Base-by-base conservation (phyloP, 2,113 vertebrate genomes). In the Oenanthe oenanthe region DNA sequence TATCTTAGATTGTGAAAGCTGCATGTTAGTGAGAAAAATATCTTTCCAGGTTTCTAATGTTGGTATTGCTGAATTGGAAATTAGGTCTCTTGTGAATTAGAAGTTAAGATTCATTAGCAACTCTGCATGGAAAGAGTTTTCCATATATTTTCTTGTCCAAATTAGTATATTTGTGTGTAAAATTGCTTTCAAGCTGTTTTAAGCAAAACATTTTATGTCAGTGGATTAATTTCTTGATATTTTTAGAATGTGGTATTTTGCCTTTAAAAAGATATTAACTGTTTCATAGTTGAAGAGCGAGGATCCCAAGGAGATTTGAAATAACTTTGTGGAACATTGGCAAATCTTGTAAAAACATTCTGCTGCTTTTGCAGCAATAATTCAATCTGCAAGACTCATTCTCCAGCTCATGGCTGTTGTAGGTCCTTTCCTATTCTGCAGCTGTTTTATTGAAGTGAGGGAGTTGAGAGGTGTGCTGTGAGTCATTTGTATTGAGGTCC, bases 231-330 rank as follows among this genome's bases (percentile, higher is more conserved):
- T 89, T 91, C 3, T 74, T 62, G 38, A 4, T 88, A 83, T 82
- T 93, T 97, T 96, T 96, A 83, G 85, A 90, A 32, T 38, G 34
- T 15, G 17, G 2, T 85, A 19, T 88, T 92, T 71, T 85, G 42
- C 42, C 63, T 94, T 89, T 82, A 34, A 58, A 89, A 89, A 88
- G 8, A 70, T 74, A 56, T 65, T 82, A 89, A 82, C 70, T 68
- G 13, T 91, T 93, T 88, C 68, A 53, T 36, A 71, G 34, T 54
- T 91, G n/a, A 84, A 75, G 53, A 75, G 22, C 21, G 67, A n/a
- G 4, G 63, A 58, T 58, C 26, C 51, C 24, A 48, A 28, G 56
- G 65, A 47, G 40, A 82, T 74, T 36, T 75, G 65, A 87, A 89
- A 25, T 89, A 82, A 71, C 48, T 78, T 60, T 42, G 48, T 71